Conservation (phyloP, 2,888 invertebrate species). For the Griposia aprilina region DNA sequence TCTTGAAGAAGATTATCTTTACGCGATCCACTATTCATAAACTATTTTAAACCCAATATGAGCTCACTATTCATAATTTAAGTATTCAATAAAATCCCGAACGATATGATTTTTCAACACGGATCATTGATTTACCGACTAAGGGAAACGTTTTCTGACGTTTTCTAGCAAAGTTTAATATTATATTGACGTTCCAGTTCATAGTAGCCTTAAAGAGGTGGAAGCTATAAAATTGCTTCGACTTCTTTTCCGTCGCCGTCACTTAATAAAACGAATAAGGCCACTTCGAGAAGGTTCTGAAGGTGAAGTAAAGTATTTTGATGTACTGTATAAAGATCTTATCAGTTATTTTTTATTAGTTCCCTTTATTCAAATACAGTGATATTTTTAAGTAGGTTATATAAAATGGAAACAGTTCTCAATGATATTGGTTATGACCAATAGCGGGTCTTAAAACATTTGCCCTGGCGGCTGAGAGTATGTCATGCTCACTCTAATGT, state of each 20-base stretch:
- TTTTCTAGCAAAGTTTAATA: slow-evolving; percentile 26
- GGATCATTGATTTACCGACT: background rate
- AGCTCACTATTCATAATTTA: background rate
- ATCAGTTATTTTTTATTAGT: background rate
- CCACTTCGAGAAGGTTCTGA: slow-evolving; percentile 30
- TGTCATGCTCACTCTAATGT: too few relatives aligned
- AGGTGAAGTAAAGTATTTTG: slow-evolving; percentile 26
- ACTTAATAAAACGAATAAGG: slow-evolving; percentile 54
- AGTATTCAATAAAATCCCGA: background rate
- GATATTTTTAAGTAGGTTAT: background rate
- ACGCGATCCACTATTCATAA: background rate
- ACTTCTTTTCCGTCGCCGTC: slow-evolving; percentile 12
- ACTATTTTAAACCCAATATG: background rate
- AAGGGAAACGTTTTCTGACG: slow-evolving; percentile 5
- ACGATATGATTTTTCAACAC: background rate
- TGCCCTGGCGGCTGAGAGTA: too few relatives aligned
- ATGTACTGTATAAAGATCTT: background rate
- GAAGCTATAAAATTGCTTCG: slow-evolving; percentile 45
- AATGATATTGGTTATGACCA: background rate
- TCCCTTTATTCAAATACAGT: background rate
- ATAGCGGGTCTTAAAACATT: background rate
- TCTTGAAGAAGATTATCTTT: too few relatives aligned
- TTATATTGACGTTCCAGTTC: slow-evolving; percentile 24
- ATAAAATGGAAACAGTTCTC: background rate
- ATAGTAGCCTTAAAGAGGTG: slow-evolving; percentile 37